A percentile compares a stretch with the other conserved stretches of the same genome.
These are phyloP conservation scores for Leptinotarsa juncta DNA, from an alignment of 2,888 invertebrate species.

Conservation along the genomic window DNA sequence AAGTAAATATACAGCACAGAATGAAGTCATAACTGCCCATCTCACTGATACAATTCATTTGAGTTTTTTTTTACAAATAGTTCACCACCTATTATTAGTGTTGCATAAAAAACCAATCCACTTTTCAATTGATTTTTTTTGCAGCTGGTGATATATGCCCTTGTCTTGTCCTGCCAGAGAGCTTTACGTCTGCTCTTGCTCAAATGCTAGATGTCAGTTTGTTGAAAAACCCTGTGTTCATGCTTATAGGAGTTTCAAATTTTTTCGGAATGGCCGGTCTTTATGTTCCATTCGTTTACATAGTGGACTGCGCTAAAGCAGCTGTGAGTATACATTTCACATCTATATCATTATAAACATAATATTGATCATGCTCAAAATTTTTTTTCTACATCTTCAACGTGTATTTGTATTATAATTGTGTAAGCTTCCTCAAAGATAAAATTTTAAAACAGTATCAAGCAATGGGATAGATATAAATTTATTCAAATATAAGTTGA, in stretches of 20 bases:
- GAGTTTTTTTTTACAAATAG: too few species aligned
- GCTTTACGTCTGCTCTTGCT: conserved; percentile 84
- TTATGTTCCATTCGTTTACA: conserved; percentile 95
- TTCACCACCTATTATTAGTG: too few species aligned
- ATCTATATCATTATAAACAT: background rate
- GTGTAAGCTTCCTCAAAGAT: too few species aligned
- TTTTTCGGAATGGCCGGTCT: conserved; percentile 97
- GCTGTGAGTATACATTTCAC: conserved; percentile 70
- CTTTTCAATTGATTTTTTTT: conserved; percentile 52
- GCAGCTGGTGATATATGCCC: conserved; percentile 84
- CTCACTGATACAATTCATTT: too few species aligned
- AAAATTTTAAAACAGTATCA: too few species aligned
- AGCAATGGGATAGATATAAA: too few species aligned
- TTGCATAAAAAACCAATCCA: background rate
- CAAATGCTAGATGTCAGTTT: conserved; percentile 94
- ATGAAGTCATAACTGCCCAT: too few species aligned
- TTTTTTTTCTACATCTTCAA: too few species aligned
- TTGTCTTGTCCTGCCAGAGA: conserved; percentile 80
- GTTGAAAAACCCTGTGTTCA: conserved; percentile 89
- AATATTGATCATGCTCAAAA: too few species aligned
- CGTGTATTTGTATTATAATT: too few species aligned
- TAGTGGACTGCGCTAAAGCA: conserved; percentile 83
- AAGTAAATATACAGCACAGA: too few species aligned
- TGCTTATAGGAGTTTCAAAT: conserved; percentile 92
- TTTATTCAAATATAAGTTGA: too few species aligned